A percentile compares a stretch with the other conserved stretches of the same genome.
These are phyloP conservation scores for Tipula helvola DNA, from an alignment of 2,888 invertebrate genomes.

Conservation along the genomic window DNA sequence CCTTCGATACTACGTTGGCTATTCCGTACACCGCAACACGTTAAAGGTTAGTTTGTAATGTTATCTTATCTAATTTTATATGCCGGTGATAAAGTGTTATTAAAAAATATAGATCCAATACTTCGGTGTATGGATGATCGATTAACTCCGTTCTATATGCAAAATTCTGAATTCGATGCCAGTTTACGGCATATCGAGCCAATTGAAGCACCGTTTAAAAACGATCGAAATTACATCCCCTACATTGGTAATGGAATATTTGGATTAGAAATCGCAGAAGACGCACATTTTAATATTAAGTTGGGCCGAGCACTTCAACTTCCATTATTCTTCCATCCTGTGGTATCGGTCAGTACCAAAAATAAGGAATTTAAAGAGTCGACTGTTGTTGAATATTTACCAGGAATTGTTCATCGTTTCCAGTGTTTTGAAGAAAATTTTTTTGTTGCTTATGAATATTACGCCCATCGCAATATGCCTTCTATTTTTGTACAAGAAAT, in stretches of 20 bases:
- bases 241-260: conserved; percentile 65
- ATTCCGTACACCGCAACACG: conserved; percentile 38
- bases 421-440: conserved; percentile 53
- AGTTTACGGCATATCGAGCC: conserved; percentile 49
- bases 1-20: conserved; percentile 51
- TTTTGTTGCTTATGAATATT: conserved; percentile 53
- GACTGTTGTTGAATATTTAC: conserved; percentile 54
- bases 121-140: conserved; percentile 54
- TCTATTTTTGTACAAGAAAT: conserved; percentile 72
- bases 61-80: neutral
- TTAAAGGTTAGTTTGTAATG: conserved; percentile 25
- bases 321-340: conserved; percentile 53
- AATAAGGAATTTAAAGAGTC: conserved; percentile 49
- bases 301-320: conserved; percentile 51
- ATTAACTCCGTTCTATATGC: conserved; percentile 45
- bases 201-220: conserved; percentile 37
- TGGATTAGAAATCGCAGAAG: conserved; percentile 49
- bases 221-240: conserved; percentile 51
- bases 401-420: conserved; percentile 52
- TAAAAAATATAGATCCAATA: conserved; percentile 31
- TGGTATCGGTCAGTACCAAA: conserved; percentile 41
- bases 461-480: conserved; percentile 68
- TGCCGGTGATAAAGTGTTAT: neutral
- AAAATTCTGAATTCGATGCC: conserved; percentile 51
- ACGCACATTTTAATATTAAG: conserved; percentile 54